phyloP scores from a whole-genome alignment of 2,113 vertebrate species.

The Thalassarche chlororhynchos region DNA sequence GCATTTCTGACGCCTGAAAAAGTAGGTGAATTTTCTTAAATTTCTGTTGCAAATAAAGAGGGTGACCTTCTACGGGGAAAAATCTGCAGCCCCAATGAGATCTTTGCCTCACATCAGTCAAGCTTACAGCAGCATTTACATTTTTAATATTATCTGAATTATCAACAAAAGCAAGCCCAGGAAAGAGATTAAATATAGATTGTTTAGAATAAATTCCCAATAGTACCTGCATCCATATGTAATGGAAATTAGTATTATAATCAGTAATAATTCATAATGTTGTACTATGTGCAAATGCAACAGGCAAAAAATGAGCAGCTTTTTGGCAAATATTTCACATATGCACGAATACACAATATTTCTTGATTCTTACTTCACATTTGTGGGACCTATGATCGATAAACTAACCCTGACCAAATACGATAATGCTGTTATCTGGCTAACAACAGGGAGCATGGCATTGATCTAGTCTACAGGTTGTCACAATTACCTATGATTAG shows the following conservation, averaged over 20 bases:
- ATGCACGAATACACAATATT: not conserved
- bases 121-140: not conserved
- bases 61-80: not conserved
- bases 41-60: not conserved
- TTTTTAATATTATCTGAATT: constrained; percentile 4
- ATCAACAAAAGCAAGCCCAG: not conserved
- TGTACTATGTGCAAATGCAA: not conserved
- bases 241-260: not conserved
- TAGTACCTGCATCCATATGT: not conserved
- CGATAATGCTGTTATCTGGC: constrained; percentile 22
- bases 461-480: constrained; percentile 10
- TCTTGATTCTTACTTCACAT: constrained; percentile 2
- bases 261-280: not conserved
- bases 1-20: not conserved
- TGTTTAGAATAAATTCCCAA: not conserved
- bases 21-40: not conserved
- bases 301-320: not conserved
- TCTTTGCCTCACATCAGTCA: not conserved
- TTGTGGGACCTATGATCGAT: not conserved
- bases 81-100: not conserved
- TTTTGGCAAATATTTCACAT: not conserved
- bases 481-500: not conserved
- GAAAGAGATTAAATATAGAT: not conserved
- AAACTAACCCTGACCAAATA: not conserved
- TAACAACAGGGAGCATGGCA: not conserved